A percentile compares a stretch with the other conserved stretches of the same genome.
Evolutionary conservation across 2,113 vertebrate species (phyloP).

Genomic region (Cyanoliseus patagonus): DNA sequence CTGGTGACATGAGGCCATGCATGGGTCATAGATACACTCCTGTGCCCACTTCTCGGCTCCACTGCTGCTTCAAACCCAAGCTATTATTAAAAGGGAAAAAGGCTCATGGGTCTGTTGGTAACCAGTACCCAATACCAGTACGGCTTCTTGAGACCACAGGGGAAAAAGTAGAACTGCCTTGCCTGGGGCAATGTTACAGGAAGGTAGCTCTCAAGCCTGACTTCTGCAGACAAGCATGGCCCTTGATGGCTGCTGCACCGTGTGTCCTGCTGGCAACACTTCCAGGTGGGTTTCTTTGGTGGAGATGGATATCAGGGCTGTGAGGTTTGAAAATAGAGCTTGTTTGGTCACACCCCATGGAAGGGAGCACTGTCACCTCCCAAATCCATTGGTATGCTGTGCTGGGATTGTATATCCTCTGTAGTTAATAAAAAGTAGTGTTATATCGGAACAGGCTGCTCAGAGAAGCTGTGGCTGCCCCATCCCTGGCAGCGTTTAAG

Average conservation of each 20-base stretch:
- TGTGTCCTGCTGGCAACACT: background rate
- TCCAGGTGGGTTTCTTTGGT: background rate
- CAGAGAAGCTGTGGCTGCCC: background rate
- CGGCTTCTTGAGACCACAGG: background rate
- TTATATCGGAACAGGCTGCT: background rate
- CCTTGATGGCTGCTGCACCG: background rate
- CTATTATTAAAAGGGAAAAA: background rate
- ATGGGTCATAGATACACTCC: background rate
- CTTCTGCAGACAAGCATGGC: background rate
- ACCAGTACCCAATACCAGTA: fast-evolving
- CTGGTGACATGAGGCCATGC: fast-evolving
- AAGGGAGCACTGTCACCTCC: background rate
- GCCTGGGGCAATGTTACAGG: background rate
- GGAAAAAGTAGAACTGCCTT: background rate
- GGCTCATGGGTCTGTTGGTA: fast-evolving
- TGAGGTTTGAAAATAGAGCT: background rate
- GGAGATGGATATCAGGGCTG: background rate
- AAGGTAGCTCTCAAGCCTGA: background rate
- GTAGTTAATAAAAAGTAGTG: background rate
- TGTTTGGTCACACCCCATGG: background rate
- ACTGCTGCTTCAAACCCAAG: background rate
- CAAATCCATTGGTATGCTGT: background rate
- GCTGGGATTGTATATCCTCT: background rate
- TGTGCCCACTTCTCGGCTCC: background rate
- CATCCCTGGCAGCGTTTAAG: background rate